Base-by-base conservation (phyloP, 2,888 invertebrate species). In the Eremobia ochroleuca region DNA sequence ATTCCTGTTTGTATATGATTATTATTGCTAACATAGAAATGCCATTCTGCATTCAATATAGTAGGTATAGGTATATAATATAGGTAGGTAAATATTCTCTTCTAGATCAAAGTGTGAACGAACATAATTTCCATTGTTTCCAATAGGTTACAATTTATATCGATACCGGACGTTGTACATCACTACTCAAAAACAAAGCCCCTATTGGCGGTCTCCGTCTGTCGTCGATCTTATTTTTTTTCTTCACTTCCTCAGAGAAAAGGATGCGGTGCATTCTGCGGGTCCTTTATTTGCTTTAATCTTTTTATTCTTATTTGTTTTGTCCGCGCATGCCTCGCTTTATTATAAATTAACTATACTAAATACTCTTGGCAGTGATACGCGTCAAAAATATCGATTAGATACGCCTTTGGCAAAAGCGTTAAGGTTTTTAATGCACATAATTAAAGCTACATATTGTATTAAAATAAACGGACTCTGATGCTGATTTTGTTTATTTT, bases 251-350 rank as follows among this genome's bases (percentile, higher is more conserved):
- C 94, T 94, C 90, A 87, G 92, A 92, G 91, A 92, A 93, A 92
- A 94, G 93, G 94, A 95, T 93, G 93, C 93, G 92, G 85, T 91
- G 93, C 92, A 93, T 94, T 94, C 93, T 94, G 92, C 90, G 89
- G 91, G 87, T 88, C 88, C 90, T 93, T 93, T 94, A 92, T 93
- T 94, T 93, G 90, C 85, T 91, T 92, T 89, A 86, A 82, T 87
- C 78, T 75, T 87, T 82, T 89, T 89, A 85, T 88, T 87, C 79
- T 88, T 90, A 80, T 88, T 91, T 87, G 77, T 89, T 88, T 89
- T 86, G 77, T 83, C 73, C 74, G 78, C 76, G 66, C 75, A 83
- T 77, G 66, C 65, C 49, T 73, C 74, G 68, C 73, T 85, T 86
- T 85, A 88, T 87, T 86, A 82, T 85, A 81, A 87, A 82, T 85